A percentile compares a stretch with the other conserved stretches of the same genome.
Conservation (phyloP, 1,140 invertebrate genomes). For the Epicauta chinensis region DNA sequence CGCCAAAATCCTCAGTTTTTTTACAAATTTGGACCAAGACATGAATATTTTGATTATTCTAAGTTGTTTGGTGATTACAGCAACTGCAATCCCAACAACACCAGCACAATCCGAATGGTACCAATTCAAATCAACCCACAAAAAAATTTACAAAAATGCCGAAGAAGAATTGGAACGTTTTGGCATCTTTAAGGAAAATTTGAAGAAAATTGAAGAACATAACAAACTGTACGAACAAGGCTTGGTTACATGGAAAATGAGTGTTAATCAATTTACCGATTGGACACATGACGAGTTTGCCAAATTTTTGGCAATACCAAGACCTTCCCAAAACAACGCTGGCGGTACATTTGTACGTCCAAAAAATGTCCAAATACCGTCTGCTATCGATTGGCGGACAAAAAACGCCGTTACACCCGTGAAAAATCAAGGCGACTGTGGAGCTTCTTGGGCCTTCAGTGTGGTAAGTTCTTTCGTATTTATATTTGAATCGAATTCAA, state of each 20-base stretch:
- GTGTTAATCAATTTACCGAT: slow-evolving; percentile 3
- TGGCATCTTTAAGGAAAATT: slow-evolving; percentile 4
- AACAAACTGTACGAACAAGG: slow-evolving; percentile 6
- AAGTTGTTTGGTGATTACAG: too few species aligned
- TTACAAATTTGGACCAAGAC: too few species aligned
- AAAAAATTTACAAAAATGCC: background rate
- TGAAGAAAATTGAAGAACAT: slow-evolving; percentile 3
- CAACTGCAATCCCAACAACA: background rate
- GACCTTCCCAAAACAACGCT: background rate
- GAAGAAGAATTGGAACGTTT: background rate
- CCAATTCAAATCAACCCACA: slow-evolving; percentile 1
- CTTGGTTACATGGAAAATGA: background rate
- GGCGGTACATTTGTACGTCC: too few species aligned
- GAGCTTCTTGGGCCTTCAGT: slow-evolving; percentile 9
- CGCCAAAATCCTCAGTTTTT: too few species aligned
- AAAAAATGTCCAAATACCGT: background rate
- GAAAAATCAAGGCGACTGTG: slow-evolving; percentile 3
- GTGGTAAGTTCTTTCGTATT: slow-evolving; percentile 4
- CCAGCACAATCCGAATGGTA: background rate
- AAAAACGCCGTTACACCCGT: slow-evolving; percentile 2
- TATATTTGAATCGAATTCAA: too few species aligned
- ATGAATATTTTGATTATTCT: too few species aligned
- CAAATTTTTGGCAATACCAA: background rate
- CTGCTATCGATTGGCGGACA: background rate
- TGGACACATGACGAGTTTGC: background rate